These are phyloP conservation scores for Mesocricetus auratus DNA, from an alignment of 2,113 vertebrate genomes.

Conservation along the genomic window DNA sequence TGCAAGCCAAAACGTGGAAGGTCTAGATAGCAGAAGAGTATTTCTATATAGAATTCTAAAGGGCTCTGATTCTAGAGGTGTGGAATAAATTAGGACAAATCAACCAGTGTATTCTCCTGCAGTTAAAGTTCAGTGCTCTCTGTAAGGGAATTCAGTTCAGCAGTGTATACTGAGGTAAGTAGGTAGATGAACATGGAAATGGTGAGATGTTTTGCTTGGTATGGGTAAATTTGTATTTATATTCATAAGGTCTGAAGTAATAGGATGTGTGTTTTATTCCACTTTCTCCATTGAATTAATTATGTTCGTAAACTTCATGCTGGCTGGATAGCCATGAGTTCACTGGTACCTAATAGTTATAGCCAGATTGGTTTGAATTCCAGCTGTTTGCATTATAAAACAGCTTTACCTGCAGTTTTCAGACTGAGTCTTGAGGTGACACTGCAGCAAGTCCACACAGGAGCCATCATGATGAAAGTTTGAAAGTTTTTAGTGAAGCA, in stretches of 20 bases:
- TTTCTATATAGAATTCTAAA: conserved; percentile 56
- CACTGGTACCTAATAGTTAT: not conserved
- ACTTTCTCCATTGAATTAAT: not conserved
- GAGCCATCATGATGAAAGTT: not conserved
- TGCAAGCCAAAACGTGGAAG: not conserved
- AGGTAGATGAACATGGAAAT: not conserved
- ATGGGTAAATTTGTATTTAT: not conserved
- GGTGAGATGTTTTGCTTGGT: conserved; percentile 5
- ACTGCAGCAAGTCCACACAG: not conserved
- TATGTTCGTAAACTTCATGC: not conserved
- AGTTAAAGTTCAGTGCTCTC: conserved; percentile 54
- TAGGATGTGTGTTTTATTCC: not conserved
- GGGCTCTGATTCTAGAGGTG: not conserved
- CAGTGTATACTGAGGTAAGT: not conserved
- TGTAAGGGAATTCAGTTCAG: conserved; percentile 49
- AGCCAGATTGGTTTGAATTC: not conserved
- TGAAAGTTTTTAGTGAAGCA: not conserved
- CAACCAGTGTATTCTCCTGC: conserved; percentile 61
- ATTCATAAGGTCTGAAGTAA: not conserved
- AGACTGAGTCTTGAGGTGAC: not conserved
- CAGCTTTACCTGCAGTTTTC: not conserved
- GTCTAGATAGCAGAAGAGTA: not conserved
- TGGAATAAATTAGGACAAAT: conserved; percentile 67
- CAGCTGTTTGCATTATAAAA: not conserved
- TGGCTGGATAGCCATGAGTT: not conserved